Percentiles rank a stretch among this genome's conserved stretches.
Conservation (phyloP, 2,113 vertebrate genomes). For the Crotalus horridus region DNA sequence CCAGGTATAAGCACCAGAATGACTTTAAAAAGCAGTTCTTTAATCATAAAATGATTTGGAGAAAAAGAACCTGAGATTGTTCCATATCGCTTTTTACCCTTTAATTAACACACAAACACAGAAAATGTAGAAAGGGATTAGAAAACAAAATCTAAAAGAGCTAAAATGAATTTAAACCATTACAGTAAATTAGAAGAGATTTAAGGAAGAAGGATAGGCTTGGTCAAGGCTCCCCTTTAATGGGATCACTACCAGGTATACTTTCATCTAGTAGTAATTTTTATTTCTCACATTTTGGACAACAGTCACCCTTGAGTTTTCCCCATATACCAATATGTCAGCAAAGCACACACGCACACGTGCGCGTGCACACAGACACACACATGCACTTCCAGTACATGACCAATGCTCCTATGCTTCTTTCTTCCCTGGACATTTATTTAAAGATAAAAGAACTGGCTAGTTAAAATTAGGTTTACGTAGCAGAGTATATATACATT, state of each 20-base stretch:
- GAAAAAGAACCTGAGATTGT: slow-evolving; percentile 47
- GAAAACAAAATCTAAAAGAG: slow-evolving; percentile 63
- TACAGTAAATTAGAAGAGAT: slow-evolving; percentile 68
- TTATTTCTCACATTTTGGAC: slow-evolving; percentile 36
- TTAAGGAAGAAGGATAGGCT: slow-evolving; percentile 59
- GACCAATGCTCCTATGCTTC: background rate
- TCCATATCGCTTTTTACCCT: slow-evolving; percentile 63
- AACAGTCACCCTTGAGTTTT: background rate
- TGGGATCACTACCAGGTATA: slow-evolving; percentile 62
- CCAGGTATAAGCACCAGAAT: background rate
- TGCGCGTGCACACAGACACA: background rate
- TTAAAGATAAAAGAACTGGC: background rate
- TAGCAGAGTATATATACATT: background rate
- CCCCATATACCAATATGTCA: background rate
- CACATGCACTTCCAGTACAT: accelerated
- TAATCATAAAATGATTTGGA: slow-evolving; percentile 65
- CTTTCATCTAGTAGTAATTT: slow-evolving; percentile 64
- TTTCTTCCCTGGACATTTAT: background rate
- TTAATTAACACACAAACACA: slow-evolving; percentile 72
- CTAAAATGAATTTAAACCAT: slow-evolving; percentile 59
- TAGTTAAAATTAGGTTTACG: accelerated
- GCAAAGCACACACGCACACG: background rate
- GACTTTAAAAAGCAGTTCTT: slow-evolving; percentile 37
- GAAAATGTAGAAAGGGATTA: slow-evolving; percentile 65
- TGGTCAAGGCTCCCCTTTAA: slow-evolving; percentile 56